Percentiles rank a stretch among this genome's conserved stretches.
These are phyloP conservation scores for Sebastes steindachneri DNA, from an alignment of 2,797 vertebrate species.

Conservation along the genomic window DNA sequence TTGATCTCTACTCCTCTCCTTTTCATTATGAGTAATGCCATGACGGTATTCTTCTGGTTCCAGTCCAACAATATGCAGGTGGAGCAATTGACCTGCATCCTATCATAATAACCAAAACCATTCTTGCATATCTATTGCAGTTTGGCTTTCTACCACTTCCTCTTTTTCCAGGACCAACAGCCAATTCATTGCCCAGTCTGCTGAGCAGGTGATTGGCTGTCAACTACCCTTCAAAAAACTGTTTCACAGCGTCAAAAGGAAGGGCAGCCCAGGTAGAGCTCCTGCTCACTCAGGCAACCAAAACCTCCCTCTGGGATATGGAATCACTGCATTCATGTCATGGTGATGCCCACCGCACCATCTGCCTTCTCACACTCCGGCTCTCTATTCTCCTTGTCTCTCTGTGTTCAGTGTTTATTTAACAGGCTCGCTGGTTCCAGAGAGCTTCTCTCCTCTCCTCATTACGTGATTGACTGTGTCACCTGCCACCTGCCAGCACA, in stretches of 20 bases:
- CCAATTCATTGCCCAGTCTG: constrained; percentile 32
- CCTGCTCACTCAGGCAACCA: constrained; percentile 18
- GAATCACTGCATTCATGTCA: constrained; percentile 31
- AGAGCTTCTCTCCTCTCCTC: constrained; percentile 4
- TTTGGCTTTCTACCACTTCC: not conserved
- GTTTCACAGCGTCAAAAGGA: not conserved
- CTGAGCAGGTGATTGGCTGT: constrained; percentile 47
- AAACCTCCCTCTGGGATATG: constrained; percentile 21
- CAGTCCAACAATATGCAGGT: not conserved
- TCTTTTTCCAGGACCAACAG: not conserved
- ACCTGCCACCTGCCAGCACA: constrained; percentile 45
- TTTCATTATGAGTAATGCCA: not conserved
- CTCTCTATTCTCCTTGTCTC: constrained; percentile 6
- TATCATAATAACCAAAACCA: not conserved
- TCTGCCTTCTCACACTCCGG: constrained; percentile 15
- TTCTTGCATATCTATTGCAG: constrained; percentile 2
- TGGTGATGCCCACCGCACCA: not conserved
- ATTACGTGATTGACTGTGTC: constrained; percentile 49
- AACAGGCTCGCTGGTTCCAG: constrained; percentile 16
- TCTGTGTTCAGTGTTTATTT: constrained; percentile 41
- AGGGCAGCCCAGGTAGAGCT: not conserved
- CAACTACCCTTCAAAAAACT: constrained; percentile 9
- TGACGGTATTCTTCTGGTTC: not conserved
- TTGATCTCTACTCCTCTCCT: not conserved
- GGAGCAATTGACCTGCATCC: not conserved